Evolutionary conservation across 2,113 vertebrate species (phyloP).

Genomic region (Cyprinus carpio): DNA sequence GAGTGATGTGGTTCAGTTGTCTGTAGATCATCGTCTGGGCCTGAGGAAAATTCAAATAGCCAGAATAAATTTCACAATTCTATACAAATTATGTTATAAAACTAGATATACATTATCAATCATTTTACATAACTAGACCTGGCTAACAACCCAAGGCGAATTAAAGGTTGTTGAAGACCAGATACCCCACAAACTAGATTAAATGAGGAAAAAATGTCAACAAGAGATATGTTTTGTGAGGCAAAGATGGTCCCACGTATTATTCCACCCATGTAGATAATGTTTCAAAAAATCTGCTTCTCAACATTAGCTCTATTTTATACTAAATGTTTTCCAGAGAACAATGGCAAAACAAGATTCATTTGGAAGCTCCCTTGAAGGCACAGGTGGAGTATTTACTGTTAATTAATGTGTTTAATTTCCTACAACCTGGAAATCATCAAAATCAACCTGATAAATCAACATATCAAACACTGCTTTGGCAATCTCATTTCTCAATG

Average conservation of each 20-base stretch:
- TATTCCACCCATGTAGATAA: no score
- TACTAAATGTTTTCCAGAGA: background rate
- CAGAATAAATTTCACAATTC: background rate
- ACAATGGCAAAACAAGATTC: background rate
- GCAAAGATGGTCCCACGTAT: no score
- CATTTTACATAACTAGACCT: background rate
- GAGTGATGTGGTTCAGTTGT: slow-evolving; percentile 77
- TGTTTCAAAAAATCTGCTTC: background rate
- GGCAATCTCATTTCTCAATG: slow-evolving; percentile 27
- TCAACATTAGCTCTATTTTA: background rate
- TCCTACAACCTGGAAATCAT: slow-evolving; percentile 57
- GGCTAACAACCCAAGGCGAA: background rate
- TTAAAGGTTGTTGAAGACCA: background rate
- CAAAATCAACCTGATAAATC: slow-evolving; percentile 46
- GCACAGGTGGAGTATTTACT: slow-evolving; percentile 29
- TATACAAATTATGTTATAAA: background rate
- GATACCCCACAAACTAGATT: background rate
- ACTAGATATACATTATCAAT: background rate
- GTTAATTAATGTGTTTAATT: slow-evolving; percentile 52
- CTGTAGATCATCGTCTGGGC: slow-evolving; percentile 69
- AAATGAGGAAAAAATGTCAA: background rate
- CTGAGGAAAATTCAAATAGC: slow-evolving; percentile 59
- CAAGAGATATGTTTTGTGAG: background rate
- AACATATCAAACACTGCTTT: slow-evolving; percentile 48
- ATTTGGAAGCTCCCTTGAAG: slow-evolving; percentile 4